phyloP scores from a whole-genome alignment of 1,140 invertebrate genomes.

The Potamilus streckersoni region DNA sequence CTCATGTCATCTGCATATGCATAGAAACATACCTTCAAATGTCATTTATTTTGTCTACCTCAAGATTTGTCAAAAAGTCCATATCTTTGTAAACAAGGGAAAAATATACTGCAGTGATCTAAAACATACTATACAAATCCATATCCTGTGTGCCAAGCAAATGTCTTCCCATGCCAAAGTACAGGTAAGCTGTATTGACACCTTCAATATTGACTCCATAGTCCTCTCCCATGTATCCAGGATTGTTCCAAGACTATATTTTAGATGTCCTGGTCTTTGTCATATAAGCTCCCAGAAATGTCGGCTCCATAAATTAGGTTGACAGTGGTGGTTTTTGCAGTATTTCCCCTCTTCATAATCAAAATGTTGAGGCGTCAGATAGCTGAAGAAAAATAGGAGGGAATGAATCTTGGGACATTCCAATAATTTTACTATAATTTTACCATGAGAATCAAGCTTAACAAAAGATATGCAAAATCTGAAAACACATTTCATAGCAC shows the following conservation, averaged over 20 bases:
- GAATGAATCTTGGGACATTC: neutral
- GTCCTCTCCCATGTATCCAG: constrained; percentile 93
- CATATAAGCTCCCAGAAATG: constrained; percentile 94
- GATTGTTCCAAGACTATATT: constrained; percentile 95
- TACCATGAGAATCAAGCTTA: neutral
- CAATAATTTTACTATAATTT: neutral
- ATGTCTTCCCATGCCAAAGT: constrained; percentile 99
- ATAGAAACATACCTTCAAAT: too few relatives aligned
- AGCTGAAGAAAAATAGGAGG: constrained; percentile 68
- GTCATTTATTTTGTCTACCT: too few relatives aligned
- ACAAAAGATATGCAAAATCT: neutral
- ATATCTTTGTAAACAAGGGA: too few relatives aligned
- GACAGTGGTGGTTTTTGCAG: constrained; percentile 81
- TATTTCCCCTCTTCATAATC: constrained; percentile 95
- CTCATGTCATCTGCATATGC: too few relatives aligned
- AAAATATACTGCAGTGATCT: too few relatives aligned
- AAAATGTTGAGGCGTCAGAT: constrained; percentile 86
- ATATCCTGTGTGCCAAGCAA: constrained; percentile 99
- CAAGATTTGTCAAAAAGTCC: too few relatives aligned
- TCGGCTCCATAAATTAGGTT: constrained; percentile 71
- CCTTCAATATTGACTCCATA: constrained; percentile 97
- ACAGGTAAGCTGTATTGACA: constrained; percentile 98
- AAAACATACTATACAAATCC: constrained; percentile 95
- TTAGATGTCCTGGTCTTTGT: constrained; percentile 82
- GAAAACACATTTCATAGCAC: neutral